These are phyloP conservation scores for Andrena minutula DNA, from an alignment of 2,888 invertebrate species.

Conservation along the genomic window DNA sequence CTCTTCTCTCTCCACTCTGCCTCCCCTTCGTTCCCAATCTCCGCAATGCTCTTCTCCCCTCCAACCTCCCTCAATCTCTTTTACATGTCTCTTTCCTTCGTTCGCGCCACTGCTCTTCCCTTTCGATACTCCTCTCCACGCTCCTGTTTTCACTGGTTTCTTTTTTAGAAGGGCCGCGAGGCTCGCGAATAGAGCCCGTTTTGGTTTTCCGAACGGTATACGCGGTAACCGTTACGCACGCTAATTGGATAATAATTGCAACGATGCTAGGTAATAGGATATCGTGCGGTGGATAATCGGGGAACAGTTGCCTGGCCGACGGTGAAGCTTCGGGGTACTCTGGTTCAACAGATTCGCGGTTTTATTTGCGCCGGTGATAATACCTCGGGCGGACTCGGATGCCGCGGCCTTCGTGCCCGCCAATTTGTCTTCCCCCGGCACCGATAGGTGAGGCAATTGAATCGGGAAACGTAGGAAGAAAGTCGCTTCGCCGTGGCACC, in stretches of 20 bases:
- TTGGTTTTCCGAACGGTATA: conserved; percentile 53
- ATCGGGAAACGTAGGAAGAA: background rate
- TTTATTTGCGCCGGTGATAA: conserved; percentile 27
- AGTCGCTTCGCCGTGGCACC: background rate
- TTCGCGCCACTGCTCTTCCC: background rate
- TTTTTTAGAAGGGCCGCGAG: background rate
- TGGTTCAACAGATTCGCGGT: conserved; percentile 20
- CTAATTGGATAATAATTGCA: conserved; percentile 60
- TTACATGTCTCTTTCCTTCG: background rate
- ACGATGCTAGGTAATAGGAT: conserved; percentile 26
- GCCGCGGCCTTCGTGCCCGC: background rate
- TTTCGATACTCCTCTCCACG: background rate
- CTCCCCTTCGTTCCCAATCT: background rate
- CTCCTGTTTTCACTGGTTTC: background rate
- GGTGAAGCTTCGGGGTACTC: conserved; percentile 14
- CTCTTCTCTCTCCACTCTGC: background rate
- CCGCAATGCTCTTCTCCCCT: background rate
- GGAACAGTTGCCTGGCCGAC: conserved; percentile 15
- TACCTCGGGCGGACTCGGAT: background rate
- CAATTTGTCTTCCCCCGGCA: background rate
- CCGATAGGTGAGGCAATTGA: background rate
- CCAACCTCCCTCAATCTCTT: background rate
- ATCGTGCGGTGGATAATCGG: conserved; percentile 18
- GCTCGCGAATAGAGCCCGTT: conserved; percentile 3
- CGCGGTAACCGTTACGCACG: conserved; percentile 48